Conservation (phyloP, 2,113 vertebrate genomes). For the Syngnathus scovelli region DNA sequence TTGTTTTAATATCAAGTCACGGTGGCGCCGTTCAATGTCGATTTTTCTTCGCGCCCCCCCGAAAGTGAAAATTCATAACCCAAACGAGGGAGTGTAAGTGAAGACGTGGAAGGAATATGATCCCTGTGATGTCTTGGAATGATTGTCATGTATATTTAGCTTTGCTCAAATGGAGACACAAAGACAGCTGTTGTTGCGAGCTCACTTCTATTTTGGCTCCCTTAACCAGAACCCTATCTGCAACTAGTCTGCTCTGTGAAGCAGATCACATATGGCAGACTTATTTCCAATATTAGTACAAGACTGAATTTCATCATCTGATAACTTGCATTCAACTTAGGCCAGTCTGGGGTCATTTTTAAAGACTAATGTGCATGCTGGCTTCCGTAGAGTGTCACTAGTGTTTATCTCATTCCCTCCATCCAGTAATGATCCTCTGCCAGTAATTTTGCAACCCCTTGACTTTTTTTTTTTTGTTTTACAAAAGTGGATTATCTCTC, state of each 20-base stretch:
- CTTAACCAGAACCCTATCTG: slow-evolving; percentile 46
- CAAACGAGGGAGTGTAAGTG: background rate
- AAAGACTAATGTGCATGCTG: slow-evolving; percentile 8
- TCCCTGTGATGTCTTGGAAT: slow-evolving; percentile 37
- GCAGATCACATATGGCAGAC: slow-evolving; percentile 27
- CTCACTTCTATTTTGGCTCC: slow-evolving; percentile 53
- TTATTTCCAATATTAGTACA: slow-evolving; percentile 44
- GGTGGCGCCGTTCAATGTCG: slow-evolving; percentile 1
- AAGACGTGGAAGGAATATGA: slow-evolving; percentile 15
- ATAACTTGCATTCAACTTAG: slow-evolving; percentile 25
- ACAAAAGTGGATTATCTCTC: slow-evolving; percentile 29
- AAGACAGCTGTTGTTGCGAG: slow-evolving; percentile 65
- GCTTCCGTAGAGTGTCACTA: background rate
- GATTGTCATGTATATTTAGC: slow-evolving; percentile 61
- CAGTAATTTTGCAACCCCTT: slow-evolving; percentile 26
- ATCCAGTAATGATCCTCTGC: slow-evolving; percentile 29
- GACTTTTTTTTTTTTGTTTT: slow-evolving; percentile 23
- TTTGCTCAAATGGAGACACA: slow-evolving; percentile 37
- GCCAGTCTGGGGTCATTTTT: slow-evolving; percentile 9
- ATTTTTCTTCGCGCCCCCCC: too few relatives aligned
- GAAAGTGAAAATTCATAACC: slow-evolving; percentile 3
- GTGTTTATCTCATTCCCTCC: slow-evolving; percentile 18
- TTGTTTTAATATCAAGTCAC: slow-evolving; percentile 26
- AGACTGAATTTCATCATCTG: slow-evolving; percentile 23
- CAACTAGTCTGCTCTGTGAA: slow-evolving; percentile 48